phyloP scores from a whole-genome alignment of 2,888 invertebrate species.

The Tiphia femorata region DNA sequence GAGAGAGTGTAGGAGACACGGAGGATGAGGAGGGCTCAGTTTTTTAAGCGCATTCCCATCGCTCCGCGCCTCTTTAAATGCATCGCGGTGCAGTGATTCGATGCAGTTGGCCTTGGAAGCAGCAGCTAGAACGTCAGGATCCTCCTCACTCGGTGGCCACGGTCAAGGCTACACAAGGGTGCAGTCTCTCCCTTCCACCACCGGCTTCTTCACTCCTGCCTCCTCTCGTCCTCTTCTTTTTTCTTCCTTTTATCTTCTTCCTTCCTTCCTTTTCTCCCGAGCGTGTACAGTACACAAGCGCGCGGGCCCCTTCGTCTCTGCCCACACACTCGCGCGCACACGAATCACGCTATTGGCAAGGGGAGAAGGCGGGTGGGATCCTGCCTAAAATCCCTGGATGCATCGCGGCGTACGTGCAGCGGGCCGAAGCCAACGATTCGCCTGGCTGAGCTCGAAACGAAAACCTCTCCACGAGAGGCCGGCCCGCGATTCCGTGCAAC shows the following conservation, averaged over 20 bases:
- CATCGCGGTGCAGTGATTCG: slow-evolving; percentile 52
- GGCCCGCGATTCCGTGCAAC: background rate
- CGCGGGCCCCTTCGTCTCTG: no score
- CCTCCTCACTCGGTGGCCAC: slow-evolving; percentile 57
- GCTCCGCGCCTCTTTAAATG: slow-evolving; percentile 47
- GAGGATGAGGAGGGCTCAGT: background rate
- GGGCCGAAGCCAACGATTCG: slow-evolving; percentile 12
- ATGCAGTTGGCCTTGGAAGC: slow-evolving; percentile 64
- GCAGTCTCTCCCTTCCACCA: slow-evolving; percentile 27
- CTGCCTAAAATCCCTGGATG: slow-evolving; percentile 24
- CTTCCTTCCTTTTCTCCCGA: slow-evolving; percentile 4
- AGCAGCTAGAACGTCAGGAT: slow-evolving; percentile 52
- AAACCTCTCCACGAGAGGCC: no score
- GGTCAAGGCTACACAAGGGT: slow-evolving; percentile 65
- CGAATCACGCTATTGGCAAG: background rate
- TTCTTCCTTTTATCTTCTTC: slow-evolving; percentile 10
- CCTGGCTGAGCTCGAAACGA: slow-evolving; percentile 20
- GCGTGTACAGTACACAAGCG: no score
- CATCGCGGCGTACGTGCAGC: slow-evolving; percentile 25
- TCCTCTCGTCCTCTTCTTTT: slow-evolving; percentile 16
- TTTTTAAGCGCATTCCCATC: slow-evolving; percentile 39
- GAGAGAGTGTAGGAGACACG: no score
- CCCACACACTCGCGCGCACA: background rate
- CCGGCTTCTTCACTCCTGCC: slow-evolving; percentile 32
- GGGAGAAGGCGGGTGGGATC: background rate